phyloP scores from a whole-genome alignment of 2,888 invertebrate genomes.

The Epirrhoe alternata region DNA sequence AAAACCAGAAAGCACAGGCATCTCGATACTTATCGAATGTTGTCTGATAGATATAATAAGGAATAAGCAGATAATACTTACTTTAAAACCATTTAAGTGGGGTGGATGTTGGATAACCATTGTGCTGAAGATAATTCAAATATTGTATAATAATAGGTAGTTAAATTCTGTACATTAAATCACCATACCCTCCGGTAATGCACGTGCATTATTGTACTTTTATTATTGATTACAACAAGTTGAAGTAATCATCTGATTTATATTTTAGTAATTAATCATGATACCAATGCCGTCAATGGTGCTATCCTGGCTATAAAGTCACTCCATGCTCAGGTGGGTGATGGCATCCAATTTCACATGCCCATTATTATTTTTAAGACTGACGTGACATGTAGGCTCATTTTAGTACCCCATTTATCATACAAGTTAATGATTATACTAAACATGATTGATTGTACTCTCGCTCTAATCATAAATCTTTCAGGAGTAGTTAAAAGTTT shows the following conservation, averaged over 20 bases:
- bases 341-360: constrained; percentile 44
- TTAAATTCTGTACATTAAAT: constrained; percentile 8
- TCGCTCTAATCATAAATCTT: constrained; percentile 23
- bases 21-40: not conserved
- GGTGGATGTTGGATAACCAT: constrained; percentile 19
- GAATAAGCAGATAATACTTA: constrained; percentile 2
- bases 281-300: constrained; percentile 3
- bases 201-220: constrained; percentile 31
- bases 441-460: constrained; percentile 53
- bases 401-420: constrained; percentile 61
- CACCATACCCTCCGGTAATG: constrained; percentile 29
- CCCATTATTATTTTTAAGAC: constrained; percentile 37
- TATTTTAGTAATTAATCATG: constrained; percentile 27
- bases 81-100: constrained; percentile 2
- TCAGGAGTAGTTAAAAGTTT: constrained; percentile 1
- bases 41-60: not conserved
- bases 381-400: constrained; percentile 30
- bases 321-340: constrained; percentile 12
- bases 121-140: constrained; percentile 24
- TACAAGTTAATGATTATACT: constrained; percentile 56
- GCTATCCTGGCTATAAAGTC: constrained; percentile 11
- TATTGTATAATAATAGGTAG: constrained; percentile 6
- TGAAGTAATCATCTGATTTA: not conserved
- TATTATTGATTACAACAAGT: not conserved
- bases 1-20: not conserved